Conservation (phyloP, 2,797 vertebrate species). For the Trachops cirrhosus region DNA sequence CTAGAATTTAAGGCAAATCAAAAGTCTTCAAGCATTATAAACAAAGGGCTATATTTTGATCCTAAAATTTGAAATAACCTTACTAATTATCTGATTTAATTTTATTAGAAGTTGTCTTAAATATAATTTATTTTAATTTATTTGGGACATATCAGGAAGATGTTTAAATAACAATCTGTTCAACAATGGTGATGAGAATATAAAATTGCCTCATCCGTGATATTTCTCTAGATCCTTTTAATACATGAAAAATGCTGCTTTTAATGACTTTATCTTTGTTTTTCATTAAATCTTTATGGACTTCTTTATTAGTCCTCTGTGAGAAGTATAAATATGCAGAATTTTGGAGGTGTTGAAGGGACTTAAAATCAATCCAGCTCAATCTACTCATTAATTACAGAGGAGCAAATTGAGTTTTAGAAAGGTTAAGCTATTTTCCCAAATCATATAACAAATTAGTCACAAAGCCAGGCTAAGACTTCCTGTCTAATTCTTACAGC, state of each 20-base stretch:
- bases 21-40: not conserved
- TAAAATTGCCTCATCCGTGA: not conserved
- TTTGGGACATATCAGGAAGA: not conserved
- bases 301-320: not conserved
- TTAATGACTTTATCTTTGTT: not conserved
- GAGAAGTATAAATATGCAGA: not conserved
- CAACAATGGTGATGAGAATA: not conserved
- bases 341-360: not conserved
- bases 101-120: not conserved
- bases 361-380: conserved; percentile 49
- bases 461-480: not conserved
- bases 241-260: not conserved
- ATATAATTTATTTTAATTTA: not conserved
- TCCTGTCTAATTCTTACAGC: not conserved
- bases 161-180: not conserved
- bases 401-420: conserved; percentile 32
- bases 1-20: not conserved
- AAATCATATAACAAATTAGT: conserved; percentile 46
- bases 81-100: not conserved
- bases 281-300: not conserved
- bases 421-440: conserved; percentile 31
- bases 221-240: not conserved
- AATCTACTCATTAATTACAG: conserved; percentile 42
- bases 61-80: not conserved
- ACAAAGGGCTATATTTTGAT: not conserved